A percentile compares a stretch with the other conserved stretches of the same genome.
Conservation (phyloP, 2,113 vertebrate genomes). For the Amia ocellicauda region DNA sequence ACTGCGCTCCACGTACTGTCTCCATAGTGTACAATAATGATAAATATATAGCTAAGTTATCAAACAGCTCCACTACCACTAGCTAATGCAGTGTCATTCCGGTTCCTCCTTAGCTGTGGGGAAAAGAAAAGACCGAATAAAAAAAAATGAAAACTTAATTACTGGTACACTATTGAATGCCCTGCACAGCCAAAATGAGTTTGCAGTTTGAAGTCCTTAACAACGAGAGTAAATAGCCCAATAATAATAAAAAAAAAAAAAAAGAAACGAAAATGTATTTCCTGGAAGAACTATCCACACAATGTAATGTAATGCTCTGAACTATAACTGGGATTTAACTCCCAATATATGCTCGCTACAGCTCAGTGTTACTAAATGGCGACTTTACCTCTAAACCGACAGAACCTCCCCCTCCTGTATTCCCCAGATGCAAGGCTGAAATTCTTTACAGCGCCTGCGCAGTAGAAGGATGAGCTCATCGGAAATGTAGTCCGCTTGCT, state of each 20-base stretch:
- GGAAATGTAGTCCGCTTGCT: conserved; percentile 8
- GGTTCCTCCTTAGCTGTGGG: conserved; percentile 5
- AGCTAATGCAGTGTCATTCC: conserved; percentile 20
- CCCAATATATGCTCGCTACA: neutral
- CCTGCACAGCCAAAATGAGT: conserved; percentile 5
- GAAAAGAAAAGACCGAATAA: neutral
- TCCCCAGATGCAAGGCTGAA: conserved; percentile 20
- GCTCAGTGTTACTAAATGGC: conserved; percentile 27
- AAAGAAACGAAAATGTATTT: conserved; percentile 10
- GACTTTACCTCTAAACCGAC: conserved; percentile 27
- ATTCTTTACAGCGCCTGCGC: conserved; percentile 20
- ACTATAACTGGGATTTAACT: conserved; percentile 5
- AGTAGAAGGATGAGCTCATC: conserved; percentile 14
- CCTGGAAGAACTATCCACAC: conserved; percentile 12
- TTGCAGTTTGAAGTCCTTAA: neutral
- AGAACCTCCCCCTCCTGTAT: conserved; percentile 23
- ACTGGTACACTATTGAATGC: conserved; percentile 4
- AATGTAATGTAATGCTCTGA: conserved; percentile 3
- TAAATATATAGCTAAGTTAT: neutral
- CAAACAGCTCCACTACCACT: neutral
- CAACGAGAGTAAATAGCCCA: neutral
- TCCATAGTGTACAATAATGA: conserved; percentile 11
- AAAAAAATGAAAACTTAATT: conserved; percentile 9
- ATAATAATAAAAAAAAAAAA: conserved; percentile 15
- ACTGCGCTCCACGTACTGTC: neutral